phyloP scores from a whole-genome alignment of 2,888 invertebrate species.

The Trichopoda pennipes region DNA sequence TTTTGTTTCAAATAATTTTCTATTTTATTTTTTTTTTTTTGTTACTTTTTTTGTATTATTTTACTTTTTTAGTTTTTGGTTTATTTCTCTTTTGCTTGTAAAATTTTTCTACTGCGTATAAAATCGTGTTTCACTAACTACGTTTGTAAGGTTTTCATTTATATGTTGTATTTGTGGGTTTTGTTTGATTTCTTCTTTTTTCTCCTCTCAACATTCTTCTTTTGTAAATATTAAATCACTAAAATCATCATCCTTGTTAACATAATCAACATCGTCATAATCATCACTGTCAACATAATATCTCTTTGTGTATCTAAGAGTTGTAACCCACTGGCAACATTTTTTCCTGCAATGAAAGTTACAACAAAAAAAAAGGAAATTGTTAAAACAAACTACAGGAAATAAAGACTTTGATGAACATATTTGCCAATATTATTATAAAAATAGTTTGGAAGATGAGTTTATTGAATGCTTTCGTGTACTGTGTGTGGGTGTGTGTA shows the following conservation, averaged over 20 bases:
- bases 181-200: slow-evolving; percentile 11
- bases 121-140: slow-evolving; percentile 57
- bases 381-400: slow-evolving; percentile 56
- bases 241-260: slow-evolving; percentile 21
- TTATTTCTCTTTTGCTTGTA: slow-evolving; percentile 8
- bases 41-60: not conserved
- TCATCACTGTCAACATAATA: slow-evolving; percentile 23
- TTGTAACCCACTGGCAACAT: slow-evolving; percentile 47
- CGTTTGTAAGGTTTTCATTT: slow-evolving; percentile 4
- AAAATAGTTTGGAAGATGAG: slow-evolving; percentile 33
- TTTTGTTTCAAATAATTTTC: no score
- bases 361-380: slow-evolving; percentile 59
- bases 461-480: slow-evolving; percentile 9
- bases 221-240: slow-evolving; percentile 25
- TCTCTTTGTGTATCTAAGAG: slow-evolving; percentile 19
- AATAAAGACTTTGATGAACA: slow-evolving; percentile 54
- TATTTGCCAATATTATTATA: slow-evolving; percentile 38
- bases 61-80: slow-evolving; percentile 19
- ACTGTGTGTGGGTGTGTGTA: not conserved
- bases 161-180: not conserved
- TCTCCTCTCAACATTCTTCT: slow-evolving; percentile 48
- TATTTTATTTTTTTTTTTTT: not conserved
- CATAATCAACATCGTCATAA: slow-evolving; percentile 19
- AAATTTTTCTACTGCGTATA: slow-evolving; percentile 33
- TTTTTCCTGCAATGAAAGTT: slow-evolving; percentile 60